Evolutionary conservation across 2,888 invertebrate species (phyloP), one percentile per base, ranked within the genome.

Genomic region (Craniophora ligustri): DNA sequence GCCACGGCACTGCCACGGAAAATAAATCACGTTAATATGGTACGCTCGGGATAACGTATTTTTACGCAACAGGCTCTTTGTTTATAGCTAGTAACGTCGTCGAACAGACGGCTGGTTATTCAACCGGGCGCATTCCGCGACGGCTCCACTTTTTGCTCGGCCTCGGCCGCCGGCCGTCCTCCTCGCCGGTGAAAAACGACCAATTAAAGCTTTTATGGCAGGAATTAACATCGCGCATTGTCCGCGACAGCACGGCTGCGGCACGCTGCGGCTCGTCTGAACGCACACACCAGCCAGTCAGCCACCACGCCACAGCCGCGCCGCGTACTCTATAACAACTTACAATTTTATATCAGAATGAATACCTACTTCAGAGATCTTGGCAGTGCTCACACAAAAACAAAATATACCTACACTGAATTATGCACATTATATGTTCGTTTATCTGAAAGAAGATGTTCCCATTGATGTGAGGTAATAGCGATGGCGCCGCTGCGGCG

Each of bases 111-210:
- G 86, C 88, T 91, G 92, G 91, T 91, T 92, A 89, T 92, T 92
- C 92, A 92, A 92, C 92, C 89, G 88, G 81, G 82, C 90, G 81
- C 92, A 92, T 93, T 91, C 92, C 92, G 87, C 84, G 91, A 84
- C 91, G 89, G 84, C 80, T 79, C 85, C 85, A 87, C 91, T 93
- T 92, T 89, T 92, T 92, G 91, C 88, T 91, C 89, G 81, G 71
- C 75, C 75, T 74, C 68, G 69, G 70, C 71, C 70, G 67, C 68
- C 78, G 75, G 70, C 73, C 73, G 69, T 72, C 75, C 74, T 79
- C 78, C 50, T 71, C 72, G 67, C 60, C 75, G 74, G 67, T 78
- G 81, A 84, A 84, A 84, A 84, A 84, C 81, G 81, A 91, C 88
- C 87, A 91, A 91, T 92, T 92, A 90, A 85, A 91, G 81, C 84